Base-by-base conservation (phyloP, 2,113 vertebrate genomes). In the Scomber colias region DNA sequence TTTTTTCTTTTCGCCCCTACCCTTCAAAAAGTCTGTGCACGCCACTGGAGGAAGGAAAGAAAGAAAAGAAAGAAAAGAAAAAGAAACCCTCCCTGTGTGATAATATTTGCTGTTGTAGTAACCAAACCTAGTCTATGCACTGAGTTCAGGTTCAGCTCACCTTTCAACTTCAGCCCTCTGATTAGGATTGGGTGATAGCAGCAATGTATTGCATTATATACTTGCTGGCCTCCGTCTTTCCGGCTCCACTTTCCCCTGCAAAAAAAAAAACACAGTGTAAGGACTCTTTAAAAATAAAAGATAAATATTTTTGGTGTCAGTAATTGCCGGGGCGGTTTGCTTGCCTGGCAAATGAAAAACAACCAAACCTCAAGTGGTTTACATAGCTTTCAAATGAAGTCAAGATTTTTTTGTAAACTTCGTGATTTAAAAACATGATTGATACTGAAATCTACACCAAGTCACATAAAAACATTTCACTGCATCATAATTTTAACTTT, bases 161-260 rank as follows among this genome's bases (percentile, higher is more conserved):
- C 98, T 96, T 90, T 99, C 98, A 9, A 99, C 96, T 57, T 99
- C 98, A 0, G 97, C 98, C 85, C 98, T 95, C 95, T 99, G 98
- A 71, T 96, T 94, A 5, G 97, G 97, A 92, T 99, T 99, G 92
- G 92, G 98, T 99, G 90, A 99, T 99, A 90, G 98, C 98, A 12
- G 98, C 98, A 2, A 99, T 99, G 90, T 99, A 99, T 87, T 99
- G 98, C 98, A 99, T 99, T 4, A 99, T 99, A 61, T 99, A 99
- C 87, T 99, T 99, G 91, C 98, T 99, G 92, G 98, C 98, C 86
- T 99, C 98, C 0, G 98, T 99, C 86, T 99, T 99, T 46, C 98
- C 98, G 51, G 98, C 98, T 76, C 98, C 98, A 51, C 98, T 99
- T 91, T 99, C 98, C 88, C 98, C 98, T 99, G 90, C 27, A 77